Evolutionary conservation across 2,888 invertebrate species (phyloP).

Genomic region (Uloborus plumipes): DNA sequence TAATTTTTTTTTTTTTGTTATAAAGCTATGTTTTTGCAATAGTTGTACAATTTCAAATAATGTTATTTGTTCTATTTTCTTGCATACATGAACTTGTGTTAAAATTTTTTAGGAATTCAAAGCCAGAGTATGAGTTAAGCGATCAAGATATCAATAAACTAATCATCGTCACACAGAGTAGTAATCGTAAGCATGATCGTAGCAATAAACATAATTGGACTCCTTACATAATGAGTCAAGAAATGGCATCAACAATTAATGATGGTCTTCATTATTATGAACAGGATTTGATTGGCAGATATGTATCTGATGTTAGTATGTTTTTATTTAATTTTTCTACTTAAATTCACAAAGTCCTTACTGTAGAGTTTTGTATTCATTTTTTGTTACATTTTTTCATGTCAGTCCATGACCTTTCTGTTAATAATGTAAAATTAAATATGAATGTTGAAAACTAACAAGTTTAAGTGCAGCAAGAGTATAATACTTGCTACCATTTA

Average conservation of each 20-base stretch:
- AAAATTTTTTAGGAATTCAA: slow-evolving; percentile 69
- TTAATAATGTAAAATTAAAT: too few species aligned
- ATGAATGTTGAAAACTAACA: too few species aligned
- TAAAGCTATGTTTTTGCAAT: too few species aligned
- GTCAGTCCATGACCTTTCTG: too few species aligned
- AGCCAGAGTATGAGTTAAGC: slow-evolving; percentile 87
- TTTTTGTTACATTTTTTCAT: too few species aligned
- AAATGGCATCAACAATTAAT: slow-evolving; percentile 93
- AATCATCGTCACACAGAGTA: slow-evolving; percentile 78
- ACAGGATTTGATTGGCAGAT: slow-evolving; percentile 79
- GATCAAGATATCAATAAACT: slow-evolving; percentile 94
- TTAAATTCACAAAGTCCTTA: not conserved
- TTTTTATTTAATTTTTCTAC: not conserved
- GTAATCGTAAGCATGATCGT: slow-evolving; percentile 45
- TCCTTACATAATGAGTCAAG: slow-evolving; percentile 81
- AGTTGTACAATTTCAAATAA: too few species aligned
- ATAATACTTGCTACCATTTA: too few species aligned
- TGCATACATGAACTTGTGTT: not conserved
- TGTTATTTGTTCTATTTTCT: not conserved
- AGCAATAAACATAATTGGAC: slow-evolving; percentile 25
- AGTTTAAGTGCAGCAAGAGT: too few species aligned
- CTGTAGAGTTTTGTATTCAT: not conserved
- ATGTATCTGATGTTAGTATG: slow-evolving; percentile 37
- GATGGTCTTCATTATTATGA: slow-evolving; percentile 97
- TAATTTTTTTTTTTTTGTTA: not conserved